Percentiles rank a stretch among this genome's conserved stretches.
Evolutionary conservation across 2,888 invertebrate genomes (phyloP).

Genomic region (Anthoptus insignis): DNA sequence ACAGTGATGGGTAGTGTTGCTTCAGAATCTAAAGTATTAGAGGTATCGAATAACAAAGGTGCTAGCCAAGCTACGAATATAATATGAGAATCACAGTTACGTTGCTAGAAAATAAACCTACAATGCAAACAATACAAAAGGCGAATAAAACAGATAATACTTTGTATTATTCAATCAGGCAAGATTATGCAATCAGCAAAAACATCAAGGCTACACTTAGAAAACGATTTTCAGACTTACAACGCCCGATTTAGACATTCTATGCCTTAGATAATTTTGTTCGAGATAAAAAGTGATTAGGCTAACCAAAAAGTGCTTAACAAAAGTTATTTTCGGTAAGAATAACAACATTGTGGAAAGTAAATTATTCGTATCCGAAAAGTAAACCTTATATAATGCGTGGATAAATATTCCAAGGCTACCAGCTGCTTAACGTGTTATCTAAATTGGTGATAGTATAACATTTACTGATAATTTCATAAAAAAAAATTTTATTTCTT

Average conservation of each 20-base stretch:
- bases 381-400: conserved; percentile 11
- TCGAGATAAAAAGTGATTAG: neutral
- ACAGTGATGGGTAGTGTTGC: conserved; percentile 6
- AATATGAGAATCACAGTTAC: neutral
- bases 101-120: neutral
- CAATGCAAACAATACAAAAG: conserved; percentile 6
- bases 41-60: neutral
- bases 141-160: conserved; percentile 7
- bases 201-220: conserved; percentile 1
- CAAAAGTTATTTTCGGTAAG: neutral
- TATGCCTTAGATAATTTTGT: conserved; percentile 3
- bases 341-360: neutral
- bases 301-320: neutral
- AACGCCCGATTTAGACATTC: neutral
- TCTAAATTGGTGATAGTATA: conserved; percentile 11
- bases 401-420: conserved; percentile 23
- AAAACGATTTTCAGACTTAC: neutral
- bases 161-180: neutral
- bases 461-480: no score
- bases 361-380: neutral
- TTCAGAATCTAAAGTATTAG: conserved; percentile 1
- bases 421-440: neutral
- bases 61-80: neutral
- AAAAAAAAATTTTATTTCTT: no score
- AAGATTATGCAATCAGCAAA: neutral